Evolutionary conservation across 2,113 vertebrate species (phyloP).

Genomic region (Ellobius talpinus): DNA sequence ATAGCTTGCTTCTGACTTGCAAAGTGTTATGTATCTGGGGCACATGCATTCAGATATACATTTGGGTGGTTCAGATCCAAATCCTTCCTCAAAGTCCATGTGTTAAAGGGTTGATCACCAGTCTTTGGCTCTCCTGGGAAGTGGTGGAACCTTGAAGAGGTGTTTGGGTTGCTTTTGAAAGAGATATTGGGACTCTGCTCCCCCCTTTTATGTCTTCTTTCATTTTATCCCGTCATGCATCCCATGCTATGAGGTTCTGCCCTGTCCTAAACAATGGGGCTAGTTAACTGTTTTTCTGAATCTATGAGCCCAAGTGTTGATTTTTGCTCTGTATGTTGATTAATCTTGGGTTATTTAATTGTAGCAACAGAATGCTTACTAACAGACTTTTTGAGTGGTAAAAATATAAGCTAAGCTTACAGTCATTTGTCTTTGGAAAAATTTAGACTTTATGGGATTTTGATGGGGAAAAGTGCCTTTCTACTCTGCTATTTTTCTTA

Average conservation of each 20-base stretch:
- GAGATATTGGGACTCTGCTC: not conserved
- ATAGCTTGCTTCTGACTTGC: not conserved
- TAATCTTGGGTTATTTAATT: not conserved
- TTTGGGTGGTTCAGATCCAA: not conserved
- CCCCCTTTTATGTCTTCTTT: not conserved
- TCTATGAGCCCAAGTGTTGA: not conserved
- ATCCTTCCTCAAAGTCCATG: not conserved
- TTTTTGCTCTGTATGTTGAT: not conserved
- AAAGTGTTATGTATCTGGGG: not conserved
- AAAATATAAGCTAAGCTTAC: not conserved
- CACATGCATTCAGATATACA: not conserved
- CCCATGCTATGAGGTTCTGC: not conserved
- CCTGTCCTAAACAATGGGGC: not conserved
- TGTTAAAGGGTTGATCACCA: not conserved
- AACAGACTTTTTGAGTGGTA: not conserved
- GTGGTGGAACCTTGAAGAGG: not conserved
- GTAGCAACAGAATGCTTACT: not conserved
- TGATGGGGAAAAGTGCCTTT: not conserved
- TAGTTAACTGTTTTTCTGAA: not conserved
- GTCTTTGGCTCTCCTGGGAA: not conserved
- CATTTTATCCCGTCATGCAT: not conserved
- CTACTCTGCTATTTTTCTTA: not conserved
- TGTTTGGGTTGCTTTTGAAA: not conserved
- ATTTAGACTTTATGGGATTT: not conserved
- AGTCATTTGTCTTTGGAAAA: not conserved